These are phyloP conservation scores for Periparus ater DNA, from an alignment of 2,797 vertebrate species.

Conservation along the genomic window DNA sequence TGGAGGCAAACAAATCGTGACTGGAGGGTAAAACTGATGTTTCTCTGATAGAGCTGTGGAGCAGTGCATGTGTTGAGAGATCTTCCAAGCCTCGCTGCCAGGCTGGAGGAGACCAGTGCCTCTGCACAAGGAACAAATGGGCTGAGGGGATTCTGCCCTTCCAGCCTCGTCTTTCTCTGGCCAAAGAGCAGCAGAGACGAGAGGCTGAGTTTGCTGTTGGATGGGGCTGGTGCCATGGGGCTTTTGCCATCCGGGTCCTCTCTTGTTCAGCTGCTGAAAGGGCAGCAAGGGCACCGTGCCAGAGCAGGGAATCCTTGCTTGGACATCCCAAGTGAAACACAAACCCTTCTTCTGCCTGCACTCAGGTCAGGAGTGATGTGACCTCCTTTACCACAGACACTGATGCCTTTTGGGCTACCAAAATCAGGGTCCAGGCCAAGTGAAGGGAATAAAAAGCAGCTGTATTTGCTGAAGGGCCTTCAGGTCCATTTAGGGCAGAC, in stretches of 20 bases:
- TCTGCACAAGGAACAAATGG: not conserved
- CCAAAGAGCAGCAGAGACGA: not conserved
- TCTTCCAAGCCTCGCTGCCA: not conserved
- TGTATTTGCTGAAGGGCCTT: not conserved
- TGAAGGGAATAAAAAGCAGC: accelerated
- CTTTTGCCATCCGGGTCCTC: not conserved
- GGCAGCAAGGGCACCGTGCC: not conserved
- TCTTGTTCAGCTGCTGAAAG: not conserved
- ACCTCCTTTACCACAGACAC: not conserved
- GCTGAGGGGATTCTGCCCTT: not conserved
- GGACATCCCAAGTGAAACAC: not conserved
- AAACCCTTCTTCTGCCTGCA: no score
- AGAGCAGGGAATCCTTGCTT: not conserved
- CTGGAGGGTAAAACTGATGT: not conserved
- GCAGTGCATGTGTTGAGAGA: no score
- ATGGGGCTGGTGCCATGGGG: not conserved
- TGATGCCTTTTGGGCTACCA: not conserved
- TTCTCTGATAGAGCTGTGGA: not conserved
- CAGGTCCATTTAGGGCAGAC: not conserved
- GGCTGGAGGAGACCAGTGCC: not conserved
- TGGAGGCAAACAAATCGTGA: not conserved
- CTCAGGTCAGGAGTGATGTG: accelerated
- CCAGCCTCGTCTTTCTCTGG: not conserved
- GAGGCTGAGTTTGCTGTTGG: not conserved
- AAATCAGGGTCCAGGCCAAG: not conserved